Evolutionary conservation across 2,797 vertebrate species (phyloP).

Genomic region (Syngnathus acus): DNA sequence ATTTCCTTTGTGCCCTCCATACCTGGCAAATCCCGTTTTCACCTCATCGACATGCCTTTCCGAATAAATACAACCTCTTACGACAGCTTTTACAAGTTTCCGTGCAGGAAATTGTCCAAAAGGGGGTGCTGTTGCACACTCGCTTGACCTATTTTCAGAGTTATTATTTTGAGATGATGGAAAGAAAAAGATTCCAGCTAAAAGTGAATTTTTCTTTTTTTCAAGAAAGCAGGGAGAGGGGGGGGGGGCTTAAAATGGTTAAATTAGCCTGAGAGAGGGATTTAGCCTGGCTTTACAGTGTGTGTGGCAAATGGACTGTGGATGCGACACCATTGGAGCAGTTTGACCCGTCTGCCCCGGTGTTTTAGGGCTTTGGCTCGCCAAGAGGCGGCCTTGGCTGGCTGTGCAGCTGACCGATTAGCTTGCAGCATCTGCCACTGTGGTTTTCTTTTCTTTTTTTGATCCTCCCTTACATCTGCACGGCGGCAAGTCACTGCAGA

Average conservation of each 20-base stretch:
- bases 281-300: constrained; percentile 5
- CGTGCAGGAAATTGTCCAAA: neutral
- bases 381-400: neutral
- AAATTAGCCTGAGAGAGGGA: neutral
- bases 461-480: constrained; percentile 53
- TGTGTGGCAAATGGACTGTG: constrained; percentile 32
- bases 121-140: neutral
- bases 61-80: neutral
- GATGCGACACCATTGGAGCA: constrained; percentile 46
- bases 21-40: neutral
- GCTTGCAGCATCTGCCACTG: constrained; percentile 54
- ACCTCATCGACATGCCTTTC: neutral
- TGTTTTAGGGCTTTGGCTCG: constrained; percentile 27
- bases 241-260: neutral
- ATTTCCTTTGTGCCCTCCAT: neutral
- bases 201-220: neutral
- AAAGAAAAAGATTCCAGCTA: neutral
- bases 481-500: constrained; percentile 32
- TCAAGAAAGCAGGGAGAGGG: neutral
- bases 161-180: neutral
- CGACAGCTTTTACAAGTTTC: neutral
- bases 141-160: neutral
- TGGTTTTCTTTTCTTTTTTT: constrained; percentile 32
- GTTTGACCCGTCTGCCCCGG: constrained; percentile 56
- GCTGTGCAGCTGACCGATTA: constrained; percentile 48